Base-by-base conservation (phyloP, 2,113 vertebrate genomes). In the Antechinus stuartii region DNA sequence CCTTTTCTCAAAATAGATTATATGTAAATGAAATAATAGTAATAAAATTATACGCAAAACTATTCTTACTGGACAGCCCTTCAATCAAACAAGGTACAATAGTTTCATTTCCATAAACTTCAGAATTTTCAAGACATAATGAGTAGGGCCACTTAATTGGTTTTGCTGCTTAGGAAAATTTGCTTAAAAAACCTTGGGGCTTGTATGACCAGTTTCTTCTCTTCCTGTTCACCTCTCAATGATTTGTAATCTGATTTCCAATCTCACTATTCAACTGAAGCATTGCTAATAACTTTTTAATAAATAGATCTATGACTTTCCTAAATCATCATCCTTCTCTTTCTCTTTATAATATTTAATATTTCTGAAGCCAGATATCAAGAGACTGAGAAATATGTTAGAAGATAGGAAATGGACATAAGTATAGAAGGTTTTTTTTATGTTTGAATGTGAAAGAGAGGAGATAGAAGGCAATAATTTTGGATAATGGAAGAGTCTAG, bases 1-100 rank as follows among this genome's bases (percentile, higher is more conserved):
- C 49, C 94, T 95, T 98, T 68, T 46, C 92, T 94, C 96, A 95
- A 54, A 97, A 52, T 16, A 94, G 54, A 89, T 52, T 52, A 25
- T 96, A 53, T 54, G 42, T 54, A 97, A 96, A 93, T 96, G 91
- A 91, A 95, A 93, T 89, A 91, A 93, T 61, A 61, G 90, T 94
- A 76, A 46, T 90, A 96, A 94, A 84, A 55, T 93, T 91, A 25
- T 3, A 95, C 8, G 1, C 26, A n/a, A n/a, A 76, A 93, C n/a
- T 89, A 50, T 89, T 95, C 46, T 95, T 89, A 92, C 46, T 93
- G 92, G 52, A 91, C 57, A 91, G 12, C 94, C 23, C 91, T 93
- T 24, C 11, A 90, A 54, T 89, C 93, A 84, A 61, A 47, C 1
- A 90, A 56, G 94, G 94, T 30, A 95, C 56, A 68, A 54, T 92